Base-by-base conservation (phyloP, 2,797 vertebrate genomes). In the Bufotes viridis region DNA sequence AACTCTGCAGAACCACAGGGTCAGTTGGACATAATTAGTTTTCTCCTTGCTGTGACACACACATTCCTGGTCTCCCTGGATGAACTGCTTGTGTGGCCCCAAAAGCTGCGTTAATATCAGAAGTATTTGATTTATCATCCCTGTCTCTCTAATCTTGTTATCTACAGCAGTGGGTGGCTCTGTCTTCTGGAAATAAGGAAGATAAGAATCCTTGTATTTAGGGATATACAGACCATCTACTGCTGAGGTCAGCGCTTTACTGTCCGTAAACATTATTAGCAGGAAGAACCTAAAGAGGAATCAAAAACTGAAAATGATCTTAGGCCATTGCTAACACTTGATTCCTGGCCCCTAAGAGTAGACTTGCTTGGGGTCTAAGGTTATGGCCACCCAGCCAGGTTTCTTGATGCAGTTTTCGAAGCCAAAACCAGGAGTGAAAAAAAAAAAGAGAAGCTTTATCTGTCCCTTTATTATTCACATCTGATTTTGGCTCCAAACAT, bases 71-170 rank as follows among this genome's bases (percentile, higher is more conserved):
- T 70, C 63, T 82, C 63, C 34, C 18, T 67, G 81, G 51, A 51
- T 51, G 26, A 53, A 69, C 42, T 69, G 49, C 49, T 18, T 55
- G 65, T 82, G 81, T 82, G 81, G 65, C 51, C 80, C 2, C 18
- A 53, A 26, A 82, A 9, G 7, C 12, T 69, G 49, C 49, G 20
- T 17, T 55, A 15, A 49, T 26, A 57, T 51, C 49, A 26, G 65
- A 67, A n/a, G 24, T 34, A 69, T 29, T 29, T 67, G 51, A 74
- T 42, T 42, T 55, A 69, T 82, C 65, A 18, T 79, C 24, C 15
- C 57, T 79, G 57, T 79, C 78, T 79, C 42, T 10, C n/a, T 82
- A 82, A 82, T 82, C 63, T 29, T 70, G 57, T 69, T 69, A 69
- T 82, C 81, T 67, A 24, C 22, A 51, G 49, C 61, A 70, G 49